phyloP scores from a whole-genome alignment of 2,113 vertebrate species.

The Progne subis region DNA sequence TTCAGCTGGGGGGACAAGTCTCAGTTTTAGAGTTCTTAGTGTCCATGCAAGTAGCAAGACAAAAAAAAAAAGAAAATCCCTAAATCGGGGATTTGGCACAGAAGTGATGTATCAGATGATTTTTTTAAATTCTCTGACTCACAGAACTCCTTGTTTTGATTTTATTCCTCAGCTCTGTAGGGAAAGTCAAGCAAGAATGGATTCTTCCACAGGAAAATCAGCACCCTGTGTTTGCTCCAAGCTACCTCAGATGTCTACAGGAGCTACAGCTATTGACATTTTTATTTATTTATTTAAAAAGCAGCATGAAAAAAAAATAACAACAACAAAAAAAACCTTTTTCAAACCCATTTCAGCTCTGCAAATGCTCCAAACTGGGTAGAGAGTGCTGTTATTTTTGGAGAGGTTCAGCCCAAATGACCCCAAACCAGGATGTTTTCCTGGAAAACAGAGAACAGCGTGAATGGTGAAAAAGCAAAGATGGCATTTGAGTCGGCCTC shows the following conservation, averaged over 20 bases:
- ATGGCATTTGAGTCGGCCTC: background rate
- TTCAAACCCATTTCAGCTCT: background rate
- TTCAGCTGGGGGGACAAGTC: background rate
- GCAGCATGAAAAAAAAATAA: background rate
- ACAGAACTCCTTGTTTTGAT: background rate
- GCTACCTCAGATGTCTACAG: background rate
- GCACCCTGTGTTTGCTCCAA: background rate
- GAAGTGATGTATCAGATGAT: background rate
- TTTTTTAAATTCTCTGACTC: background rate
- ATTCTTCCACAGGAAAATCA: background rate
- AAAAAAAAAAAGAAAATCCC: background rate
- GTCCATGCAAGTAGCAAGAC: background rate
- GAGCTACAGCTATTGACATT: background rate
- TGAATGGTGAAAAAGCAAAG: background rate
- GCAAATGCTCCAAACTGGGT: background rate
- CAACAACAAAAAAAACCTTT: background rate
- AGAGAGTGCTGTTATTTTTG: constrained; percentile 20
- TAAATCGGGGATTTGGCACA: background rate
- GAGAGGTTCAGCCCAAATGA: background rate
- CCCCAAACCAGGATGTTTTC: constrained; percentile 22
- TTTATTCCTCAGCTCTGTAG: background rate
- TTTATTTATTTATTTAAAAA: background rate
- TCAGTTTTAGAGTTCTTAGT: background rate
- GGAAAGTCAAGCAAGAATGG: background rate
- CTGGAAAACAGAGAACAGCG: background rate